Base-by-base conservation (phyloP, 2,113 vertebrate species). In the Catharus minimus region DNA sequence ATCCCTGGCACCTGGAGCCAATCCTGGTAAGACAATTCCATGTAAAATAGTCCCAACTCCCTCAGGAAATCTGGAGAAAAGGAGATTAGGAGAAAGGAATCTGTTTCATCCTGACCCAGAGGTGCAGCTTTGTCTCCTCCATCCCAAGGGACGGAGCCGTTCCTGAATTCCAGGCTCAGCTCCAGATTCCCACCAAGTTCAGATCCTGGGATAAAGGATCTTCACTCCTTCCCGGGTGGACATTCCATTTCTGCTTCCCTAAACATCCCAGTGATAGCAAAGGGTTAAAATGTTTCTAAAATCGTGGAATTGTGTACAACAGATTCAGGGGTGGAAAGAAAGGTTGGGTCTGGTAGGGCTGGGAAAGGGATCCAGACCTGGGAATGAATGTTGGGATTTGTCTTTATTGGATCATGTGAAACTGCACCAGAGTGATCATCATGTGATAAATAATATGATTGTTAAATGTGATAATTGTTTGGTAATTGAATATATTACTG, bases 101-200 rank as follows among this genome's bases (percentile, higher is more conserved):
- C 32, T 5, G 2, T 10, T 36, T 24, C 2, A 30, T 33, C 1
- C 36, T 3, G 15, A 3, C 3, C 0, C 1, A 0, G 12, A 28
- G 12, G 1, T 5, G 4, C 20, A 1, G 8, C 15, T 60, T 20
- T 24, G 0, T 10, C 15, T 43, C 7, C 24, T 28, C 36, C n/a
- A n/a, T n/a, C n/a, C n/a, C 64, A 19, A 32, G 74, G 36, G 71
- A 49, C 2, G 0, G 7, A 84, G 27, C 9, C 5, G 0, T 18
- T 58, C 8, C 39, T 33, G 21, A n/a, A 39, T 66, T 87, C 27
- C n/a, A 32, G 12, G 58, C 21, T 32, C 17, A 13, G 17, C 82
- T 81, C 32, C 33, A 38, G 44, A 82, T 55, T 69, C 61, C 57
- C 47, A 30, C 9, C 1, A 32, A 69, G 28, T 44, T 65, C 27